phyloP scores from a whole-genome alignment of 1,140 invertebrate species.

The Trichonephila clavata region DNA sequence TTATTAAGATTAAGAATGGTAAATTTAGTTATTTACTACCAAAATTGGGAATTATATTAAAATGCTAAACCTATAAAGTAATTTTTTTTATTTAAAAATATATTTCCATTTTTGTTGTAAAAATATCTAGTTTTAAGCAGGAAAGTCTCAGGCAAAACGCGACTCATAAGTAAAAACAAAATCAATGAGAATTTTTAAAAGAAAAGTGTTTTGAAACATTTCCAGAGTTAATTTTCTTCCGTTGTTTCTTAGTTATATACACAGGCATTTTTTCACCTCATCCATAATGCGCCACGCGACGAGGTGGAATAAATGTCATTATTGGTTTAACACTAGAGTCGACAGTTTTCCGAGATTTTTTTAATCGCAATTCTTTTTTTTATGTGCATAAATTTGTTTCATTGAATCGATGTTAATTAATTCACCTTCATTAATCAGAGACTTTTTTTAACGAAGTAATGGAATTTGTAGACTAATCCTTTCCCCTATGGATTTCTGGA shows the following conservation, averaged over 20 bases:
- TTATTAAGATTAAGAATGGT: too few species aligned
- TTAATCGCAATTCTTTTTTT: neutral
- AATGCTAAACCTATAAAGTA: too few species aligned
- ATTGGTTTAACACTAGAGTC: conserved; percentile 61
- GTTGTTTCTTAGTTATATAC: conserved; percentile 40
- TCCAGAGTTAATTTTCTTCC: conserved; percentile 41
- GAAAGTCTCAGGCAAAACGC: neutral
- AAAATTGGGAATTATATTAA: too few species aligned
- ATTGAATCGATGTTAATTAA: conserved; percentile 63
- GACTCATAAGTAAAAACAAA: neutral
- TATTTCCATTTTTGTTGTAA: neutral
- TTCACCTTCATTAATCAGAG: conserved; percentile 54
- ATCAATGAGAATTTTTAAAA: neutral
- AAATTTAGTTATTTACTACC: too few species aligned
- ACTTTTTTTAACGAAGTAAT: too few species aligned
- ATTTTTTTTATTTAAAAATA: too few species aligned
- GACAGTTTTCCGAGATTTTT: conserved; percentile 50
- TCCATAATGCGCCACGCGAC: conserved; percentile 25
- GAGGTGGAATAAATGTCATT: conserved; percentile 64
- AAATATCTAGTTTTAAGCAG: neutral
- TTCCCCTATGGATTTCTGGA: too few species aligned
- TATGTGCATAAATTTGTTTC: neutral
- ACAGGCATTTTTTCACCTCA: neutral
- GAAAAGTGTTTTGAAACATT: neutral
- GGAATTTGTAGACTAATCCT: too few species aligned